These are phyloP conservation scores for Esox niger DNA, from an alignment of 2,113 vertebrate species.

Conservation along the genomic window DNA sequence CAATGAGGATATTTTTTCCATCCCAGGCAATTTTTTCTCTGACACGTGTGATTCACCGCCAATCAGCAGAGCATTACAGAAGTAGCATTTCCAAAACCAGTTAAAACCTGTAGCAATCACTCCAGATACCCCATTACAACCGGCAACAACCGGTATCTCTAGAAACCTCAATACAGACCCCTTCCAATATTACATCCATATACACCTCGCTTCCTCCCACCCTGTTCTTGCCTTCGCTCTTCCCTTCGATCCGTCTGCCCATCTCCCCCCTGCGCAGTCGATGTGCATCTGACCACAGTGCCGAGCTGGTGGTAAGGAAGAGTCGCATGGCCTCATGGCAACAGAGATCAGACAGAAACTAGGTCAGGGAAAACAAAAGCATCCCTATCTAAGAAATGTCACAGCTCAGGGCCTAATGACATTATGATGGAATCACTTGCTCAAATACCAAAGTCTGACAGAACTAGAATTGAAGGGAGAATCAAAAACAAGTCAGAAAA, in stretches of 20 bases:
- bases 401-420: too few relatives aligned
- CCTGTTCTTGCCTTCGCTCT: not conserved
- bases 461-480: too few relatives aligned
- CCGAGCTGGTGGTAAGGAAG: not conserved
- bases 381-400: too few relatives aligned
- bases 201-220: not conserved
- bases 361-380: too few relatives aligned
- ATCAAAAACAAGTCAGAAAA: too few relatives aligned
- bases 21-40: not conserved
- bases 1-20: not conserved
- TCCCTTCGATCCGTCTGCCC: not conserved
- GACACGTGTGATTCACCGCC: not conserved
- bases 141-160: not conserved
- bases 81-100: too few relatives aligned
- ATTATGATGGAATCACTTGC: too few relatives aligned
- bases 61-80: not conserved
- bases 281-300: not conserved
- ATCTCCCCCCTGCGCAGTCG: not conserved
- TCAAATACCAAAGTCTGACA: too few relatives aligned
- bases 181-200: not conserved
- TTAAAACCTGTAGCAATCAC: too few relatives aligned
- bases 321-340: slow-evolving; percentile 7
- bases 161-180: too few relatives aligned
- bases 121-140: too few relatives aligned
- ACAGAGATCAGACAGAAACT: slow-evolving; percentile 3